Conservation (phyloP, 2,888 invertebrate species). For the Heliconius hortense region DNA sequence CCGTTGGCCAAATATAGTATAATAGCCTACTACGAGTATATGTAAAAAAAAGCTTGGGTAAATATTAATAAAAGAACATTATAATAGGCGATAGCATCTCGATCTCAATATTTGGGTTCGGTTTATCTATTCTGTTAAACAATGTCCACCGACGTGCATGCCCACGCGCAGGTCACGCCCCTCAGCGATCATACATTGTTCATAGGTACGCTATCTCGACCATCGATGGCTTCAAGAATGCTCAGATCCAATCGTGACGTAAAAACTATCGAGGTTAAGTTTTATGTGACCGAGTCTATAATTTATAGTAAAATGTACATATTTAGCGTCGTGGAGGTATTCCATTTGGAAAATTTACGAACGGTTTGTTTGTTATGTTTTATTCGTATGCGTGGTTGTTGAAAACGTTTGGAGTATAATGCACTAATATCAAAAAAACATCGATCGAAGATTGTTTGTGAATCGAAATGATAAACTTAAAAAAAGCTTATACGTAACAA, state of each 20-base stretch:
- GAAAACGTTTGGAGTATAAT: not conserved
- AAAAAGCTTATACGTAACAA: constrained; percentile 16
- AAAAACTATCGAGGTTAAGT: constrained; percentile 39
- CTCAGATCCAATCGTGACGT: constrained; percentile 46
- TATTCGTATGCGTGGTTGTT: not conserved
- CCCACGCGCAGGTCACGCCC: constrained; percentile 75
- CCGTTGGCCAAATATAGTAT: constrained; percentile 42
- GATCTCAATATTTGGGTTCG: constrained; percentile 68
- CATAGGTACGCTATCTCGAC: constrained; percentile 58
- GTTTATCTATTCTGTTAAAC: constrained; percentile 67
- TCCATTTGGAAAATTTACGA: not conserved
- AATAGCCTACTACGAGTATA: constrained; percentile 15
- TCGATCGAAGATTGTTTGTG: constrained; percentile 9
- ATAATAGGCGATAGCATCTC: constrained; percentile 77
- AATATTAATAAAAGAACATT: constrained; percentile 78
- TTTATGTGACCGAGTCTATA: constrained; percentile 34
- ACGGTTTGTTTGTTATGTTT: not conserved
- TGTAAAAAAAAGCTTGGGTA: constrained; percentile 59
- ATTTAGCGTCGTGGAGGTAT: constrained; percentile 28
- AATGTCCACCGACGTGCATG: constrained; percentile 74
- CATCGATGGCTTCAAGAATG: constrained; percentile 55
- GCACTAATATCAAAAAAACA: constrained; percentile 2
- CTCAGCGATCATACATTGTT: constrained; percentile 58
- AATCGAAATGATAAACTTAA: constrained; percentile 5
- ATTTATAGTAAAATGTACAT: constrained; percentile 37